These are phyloP conservation scores for Palythoa caribaeorum DNA, from an alignment of 92 coral and sea anemone genomes.

Conservation along the genomic window DNA sequence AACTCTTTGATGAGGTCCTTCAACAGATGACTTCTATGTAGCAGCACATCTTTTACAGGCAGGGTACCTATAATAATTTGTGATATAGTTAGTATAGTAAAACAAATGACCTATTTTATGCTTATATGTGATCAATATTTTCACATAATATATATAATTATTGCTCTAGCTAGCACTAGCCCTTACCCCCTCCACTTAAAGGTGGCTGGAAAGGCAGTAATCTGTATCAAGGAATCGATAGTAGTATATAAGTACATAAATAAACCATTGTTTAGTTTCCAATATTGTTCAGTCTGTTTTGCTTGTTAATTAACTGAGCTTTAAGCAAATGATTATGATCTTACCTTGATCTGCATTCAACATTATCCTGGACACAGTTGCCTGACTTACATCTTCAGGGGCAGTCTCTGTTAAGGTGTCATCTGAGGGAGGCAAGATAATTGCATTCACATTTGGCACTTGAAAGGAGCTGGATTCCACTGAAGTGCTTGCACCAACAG, in stretches of 20 bases:
- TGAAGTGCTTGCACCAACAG: conserved; percentile 8
- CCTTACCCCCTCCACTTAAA: neutral
- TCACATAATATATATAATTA: neutral
- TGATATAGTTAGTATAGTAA: neutral
- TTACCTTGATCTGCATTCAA: conserved; percentile 13
- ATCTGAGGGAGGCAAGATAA: conserved; percentile 8
- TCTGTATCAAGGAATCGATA: neutral
- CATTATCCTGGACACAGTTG: conserved; percentile 7
- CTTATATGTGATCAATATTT: neutral
- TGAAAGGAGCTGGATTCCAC: neutral
- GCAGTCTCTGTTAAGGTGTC: conserved; percentile 15
- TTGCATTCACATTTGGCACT: conserved; percentile 4
- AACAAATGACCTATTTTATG: neutral
- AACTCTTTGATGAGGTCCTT: neutral
- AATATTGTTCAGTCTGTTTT: neutral
- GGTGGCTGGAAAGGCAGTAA: neutral
- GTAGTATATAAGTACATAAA: neutral
- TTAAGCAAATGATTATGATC: conserved; percentile 11
- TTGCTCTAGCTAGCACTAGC: neutral
- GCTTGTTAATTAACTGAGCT: neutral
- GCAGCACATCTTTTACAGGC: conserved; percentile 23
- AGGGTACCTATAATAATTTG: conserved; percentile 14
- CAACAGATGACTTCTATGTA: neutral
- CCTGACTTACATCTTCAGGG: conserved; percentile 6
- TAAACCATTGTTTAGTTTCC: conserved; percentile 3